A percentile compares a stretch with the other conserved stretches of the same genome.
phyloP scores from a whole-genome alignment of 2,113 vertebrate genomes.

The Prinia subflava region DNA sequence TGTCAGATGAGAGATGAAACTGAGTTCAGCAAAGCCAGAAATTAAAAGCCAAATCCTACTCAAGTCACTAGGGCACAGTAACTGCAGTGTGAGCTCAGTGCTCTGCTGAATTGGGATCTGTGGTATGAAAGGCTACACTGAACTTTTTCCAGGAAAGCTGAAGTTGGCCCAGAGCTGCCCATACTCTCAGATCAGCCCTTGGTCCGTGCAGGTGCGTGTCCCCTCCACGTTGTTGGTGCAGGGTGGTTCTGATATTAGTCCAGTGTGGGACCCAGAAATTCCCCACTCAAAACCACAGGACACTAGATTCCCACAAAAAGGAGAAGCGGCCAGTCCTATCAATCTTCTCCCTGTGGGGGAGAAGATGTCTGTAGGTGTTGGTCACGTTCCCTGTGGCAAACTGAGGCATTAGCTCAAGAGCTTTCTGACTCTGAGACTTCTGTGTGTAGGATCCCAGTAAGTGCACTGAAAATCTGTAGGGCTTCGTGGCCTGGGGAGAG shows the following conservation, averaged over 20 bases:
- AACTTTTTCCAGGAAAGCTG: not conserved
- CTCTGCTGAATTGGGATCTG: not conserved
- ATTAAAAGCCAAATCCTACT: not conserved
- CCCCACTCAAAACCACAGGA: not conserved
- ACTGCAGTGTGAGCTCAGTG: not conserved
- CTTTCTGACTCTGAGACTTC: not conserved
- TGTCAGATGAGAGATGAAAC: not conserved
- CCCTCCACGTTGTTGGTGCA: fast-evolving
- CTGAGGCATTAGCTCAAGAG: not conserved
- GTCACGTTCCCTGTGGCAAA: not conserved
- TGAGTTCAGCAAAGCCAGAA: not conserved
- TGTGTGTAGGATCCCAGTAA: not conserved
- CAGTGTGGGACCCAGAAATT: not conserved
- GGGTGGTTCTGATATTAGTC: not conserved
- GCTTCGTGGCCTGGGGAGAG: fast-evolving
- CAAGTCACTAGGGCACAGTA: not conserved
- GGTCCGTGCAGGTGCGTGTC: fast-evolving
- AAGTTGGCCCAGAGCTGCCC: not conserved
- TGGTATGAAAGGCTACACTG: not conserved
- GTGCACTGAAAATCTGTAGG: not conserved
- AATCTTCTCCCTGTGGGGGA: fast-evolving
- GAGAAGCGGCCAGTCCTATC: not conserved
- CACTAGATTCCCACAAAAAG: not conserved
- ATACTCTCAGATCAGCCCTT: not conserved
- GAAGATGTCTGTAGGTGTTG: not conserved